These are phyloP conservation scores for Eretmodus cyanostictus DNA, from an alignment of 2,113 vertebrate genomes.

Conservation along the genomic window DNA sequence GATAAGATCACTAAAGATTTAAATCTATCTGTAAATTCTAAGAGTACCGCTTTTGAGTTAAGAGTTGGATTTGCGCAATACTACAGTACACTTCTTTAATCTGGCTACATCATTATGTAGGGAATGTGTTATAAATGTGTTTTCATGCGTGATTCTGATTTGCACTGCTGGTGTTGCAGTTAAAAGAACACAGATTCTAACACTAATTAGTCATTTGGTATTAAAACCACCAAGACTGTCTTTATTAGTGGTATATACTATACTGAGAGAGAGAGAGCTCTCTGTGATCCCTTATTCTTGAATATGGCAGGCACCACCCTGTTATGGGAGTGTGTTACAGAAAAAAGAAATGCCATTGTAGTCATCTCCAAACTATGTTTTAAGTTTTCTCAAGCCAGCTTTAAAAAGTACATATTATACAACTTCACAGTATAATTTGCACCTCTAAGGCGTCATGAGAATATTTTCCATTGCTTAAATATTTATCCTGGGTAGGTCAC, in stretches of 20 bases:
- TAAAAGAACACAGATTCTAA: not conserved
- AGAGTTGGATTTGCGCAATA: not conserved
- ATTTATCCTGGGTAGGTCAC: not conserved
- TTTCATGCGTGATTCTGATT: not conserved
- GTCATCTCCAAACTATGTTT: not conserved
- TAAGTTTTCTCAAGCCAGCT: not conserved
- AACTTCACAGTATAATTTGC: not conserved
- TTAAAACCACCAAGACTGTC: not conserved
- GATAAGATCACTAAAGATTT: not conserved
- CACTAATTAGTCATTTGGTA: not conserved
- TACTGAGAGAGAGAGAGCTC: not conserved
- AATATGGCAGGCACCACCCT: not conserved
- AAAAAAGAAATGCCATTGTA: not conserved
- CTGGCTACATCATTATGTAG: not conserved
- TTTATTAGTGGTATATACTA: not conserved
- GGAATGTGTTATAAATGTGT: not conserved
- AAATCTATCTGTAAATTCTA: not conserved
- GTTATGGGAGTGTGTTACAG: not conserved
- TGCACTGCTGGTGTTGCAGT: not conserved
- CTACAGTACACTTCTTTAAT: not conserved
- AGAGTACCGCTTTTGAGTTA: not conserved
- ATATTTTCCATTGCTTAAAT: not conserved
- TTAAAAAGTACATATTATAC: not conserved
- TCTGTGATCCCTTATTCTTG: not conserved
- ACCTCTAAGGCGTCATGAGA: not conserved